Percentiles rank a stretch among this genome's conserved stretches.
Evolutionary conservation across 1,140 invertebrate genomes (phyloP).

Genomic region (Rhagoletis zephyria): DNA sequence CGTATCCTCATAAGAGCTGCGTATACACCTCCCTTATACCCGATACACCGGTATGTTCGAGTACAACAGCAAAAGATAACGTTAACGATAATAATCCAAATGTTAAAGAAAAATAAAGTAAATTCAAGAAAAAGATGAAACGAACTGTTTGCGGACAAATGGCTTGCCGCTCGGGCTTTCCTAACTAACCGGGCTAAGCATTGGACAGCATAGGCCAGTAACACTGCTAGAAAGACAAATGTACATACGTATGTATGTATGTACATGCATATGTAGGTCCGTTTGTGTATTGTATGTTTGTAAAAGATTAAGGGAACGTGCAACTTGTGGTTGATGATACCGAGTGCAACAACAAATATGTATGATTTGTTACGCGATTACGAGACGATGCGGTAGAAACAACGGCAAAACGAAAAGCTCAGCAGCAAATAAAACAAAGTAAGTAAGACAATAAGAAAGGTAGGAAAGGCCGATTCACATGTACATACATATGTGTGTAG

Average conservation of each 20-base stretch:
- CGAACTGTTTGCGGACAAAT: neutral
- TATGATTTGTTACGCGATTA: conserved; percentile 28
- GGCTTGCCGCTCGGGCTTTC: neutral
- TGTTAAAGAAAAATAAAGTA: neutral
- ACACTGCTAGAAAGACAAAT: neutral
- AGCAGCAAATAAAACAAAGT: neutral
- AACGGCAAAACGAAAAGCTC: neutral
- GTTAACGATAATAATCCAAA: conserved; percentile 1
- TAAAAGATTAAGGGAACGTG: conserved; percentile 25
- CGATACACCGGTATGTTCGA: neutral
- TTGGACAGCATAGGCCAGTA: neutral
- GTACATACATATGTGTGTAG: neutral
- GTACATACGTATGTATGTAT: neutral
- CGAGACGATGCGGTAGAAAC: conserved; percentile 41
- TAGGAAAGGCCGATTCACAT: neutral
- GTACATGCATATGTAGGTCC: neutral
- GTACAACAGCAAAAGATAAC: neutral
- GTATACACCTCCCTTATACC: neutral
- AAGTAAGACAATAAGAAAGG: conserved; percentile 24
- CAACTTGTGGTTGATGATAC: conserved; percentile 12
- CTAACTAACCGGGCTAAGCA: neutral
- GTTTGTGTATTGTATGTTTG: neutral
- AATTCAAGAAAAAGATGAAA: neutral
- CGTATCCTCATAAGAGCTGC: neutral
- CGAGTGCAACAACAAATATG: neutral